phyloP scores from a whole-genome alignment of 1,140 invertebrate species.

The Plectrocnemia conspersa region DNA sequence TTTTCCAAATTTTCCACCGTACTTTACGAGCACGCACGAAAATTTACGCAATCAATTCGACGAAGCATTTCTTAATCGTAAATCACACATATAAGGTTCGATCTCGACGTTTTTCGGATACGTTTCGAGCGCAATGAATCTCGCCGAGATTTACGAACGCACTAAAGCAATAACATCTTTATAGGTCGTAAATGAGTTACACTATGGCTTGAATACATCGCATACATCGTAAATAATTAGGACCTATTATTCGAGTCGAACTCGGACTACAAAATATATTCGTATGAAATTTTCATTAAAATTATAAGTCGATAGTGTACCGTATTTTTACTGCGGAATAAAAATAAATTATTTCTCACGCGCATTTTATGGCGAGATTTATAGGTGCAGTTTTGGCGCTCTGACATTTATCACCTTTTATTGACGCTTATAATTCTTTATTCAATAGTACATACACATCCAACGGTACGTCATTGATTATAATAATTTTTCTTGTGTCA shows the following conservation, averaged over 20 bases:
- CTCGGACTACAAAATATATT: no score
- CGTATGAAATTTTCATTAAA: background rate
- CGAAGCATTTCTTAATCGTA: no score
- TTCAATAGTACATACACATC: conserved; percentile 5
- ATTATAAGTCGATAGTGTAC: background rate
- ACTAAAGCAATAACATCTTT: conserved; percentile 32
- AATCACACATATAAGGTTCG: conserved; percentile 10
- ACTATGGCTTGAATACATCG: background rate
- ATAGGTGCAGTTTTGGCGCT: background rate
- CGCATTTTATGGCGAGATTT: conserved; percentile 4
- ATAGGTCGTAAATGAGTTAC: conserved; percentile 26
- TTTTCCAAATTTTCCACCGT: conserved; percentile 1
- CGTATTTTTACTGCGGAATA: background rate
- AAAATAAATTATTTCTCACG: background rate
- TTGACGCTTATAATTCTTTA: conserved; percentile 15
- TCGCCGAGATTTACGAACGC: conserved; percentile 26
- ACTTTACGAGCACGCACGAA: background rate
- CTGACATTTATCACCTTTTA: conserved; percentile 24
- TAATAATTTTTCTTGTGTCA: conserved; percentile 21
- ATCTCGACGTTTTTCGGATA: no score
- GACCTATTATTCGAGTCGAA: no score
- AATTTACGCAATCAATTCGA: background rate
- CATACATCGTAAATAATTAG: conserved; percentile 14
- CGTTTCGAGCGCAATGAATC: conserved; percentile 19
- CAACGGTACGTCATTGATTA: conserved; percentile 9